These are phyloP conservation scores for Oscheius sp. DNA, from an alignment of 2,888 invertebrate species.

Conservation along the genomic window DNA sequence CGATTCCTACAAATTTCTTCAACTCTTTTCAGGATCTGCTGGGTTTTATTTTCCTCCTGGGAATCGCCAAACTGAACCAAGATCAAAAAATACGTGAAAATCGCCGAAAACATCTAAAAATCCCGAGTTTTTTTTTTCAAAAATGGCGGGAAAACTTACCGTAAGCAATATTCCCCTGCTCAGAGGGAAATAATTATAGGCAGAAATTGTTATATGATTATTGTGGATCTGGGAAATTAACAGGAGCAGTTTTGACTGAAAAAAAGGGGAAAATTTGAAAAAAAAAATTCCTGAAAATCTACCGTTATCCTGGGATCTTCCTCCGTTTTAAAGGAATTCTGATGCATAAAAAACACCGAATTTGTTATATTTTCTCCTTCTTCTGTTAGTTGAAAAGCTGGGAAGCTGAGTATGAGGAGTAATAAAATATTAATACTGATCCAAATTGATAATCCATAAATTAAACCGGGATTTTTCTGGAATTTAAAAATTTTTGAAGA, in stretches of 20 bases:
- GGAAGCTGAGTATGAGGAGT: not conserved
- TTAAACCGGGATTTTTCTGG: not conserved
- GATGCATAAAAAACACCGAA: conserved; percentile 4
- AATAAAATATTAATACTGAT: not conserved
- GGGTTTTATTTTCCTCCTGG: not conserved
- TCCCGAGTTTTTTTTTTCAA: not conserved
- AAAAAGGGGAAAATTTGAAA: not conserved
- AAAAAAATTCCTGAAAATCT: not conserved
- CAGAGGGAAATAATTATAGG: conserved; percentile 56
- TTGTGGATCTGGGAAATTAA: conserved; percentile 5
- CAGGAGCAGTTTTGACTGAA: conserved; percentile 13
- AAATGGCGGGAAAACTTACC: conserved; percentile 31
- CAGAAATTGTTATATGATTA: conserved; percentile 49
- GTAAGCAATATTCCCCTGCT: conserved; percentile 50
- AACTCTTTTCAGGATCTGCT: not conserved
- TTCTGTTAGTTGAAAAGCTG: conserved; percentile 7
- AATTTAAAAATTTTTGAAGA: too few relatives aligned
- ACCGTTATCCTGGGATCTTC: conserved; percentile 15
- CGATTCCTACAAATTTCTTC: conserved; percentile 8
- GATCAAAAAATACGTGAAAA: conserved; percentile 55
- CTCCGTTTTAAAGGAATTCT: conserved; percentile 4
- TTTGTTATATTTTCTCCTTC: not conserved
- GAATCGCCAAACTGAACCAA: conserved; percentile 29
- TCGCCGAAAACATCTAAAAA: conserved; percentile 53
- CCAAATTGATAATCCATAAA: not conserved